These are phyloP conservation scores for Geococcyx californianus DNA, from an alignment of 2,113 vertebrate genomes.

Conservation along the genomic window DNA sequence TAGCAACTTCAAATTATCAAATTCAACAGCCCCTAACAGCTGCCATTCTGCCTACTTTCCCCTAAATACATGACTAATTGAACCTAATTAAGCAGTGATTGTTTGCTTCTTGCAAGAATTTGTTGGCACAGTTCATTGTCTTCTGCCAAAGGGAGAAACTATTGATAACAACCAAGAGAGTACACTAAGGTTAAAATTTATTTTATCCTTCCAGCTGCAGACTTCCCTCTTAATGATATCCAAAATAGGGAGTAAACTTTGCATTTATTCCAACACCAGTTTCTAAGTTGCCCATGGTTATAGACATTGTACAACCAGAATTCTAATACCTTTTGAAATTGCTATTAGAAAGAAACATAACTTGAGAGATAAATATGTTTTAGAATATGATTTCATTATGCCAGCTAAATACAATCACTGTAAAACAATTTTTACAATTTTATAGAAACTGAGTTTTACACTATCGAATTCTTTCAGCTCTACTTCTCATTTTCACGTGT, in stretches of 20 bases:
- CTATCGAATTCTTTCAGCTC: background rate
- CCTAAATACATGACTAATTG: background rate
- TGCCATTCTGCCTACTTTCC: background rate
- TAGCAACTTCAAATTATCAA: background rate
- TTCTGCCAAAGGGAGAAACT: background rate
- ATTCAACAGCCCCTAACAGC: background rate
- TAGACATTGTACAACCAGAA: background rate
- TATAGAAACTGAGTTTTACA: background rate
- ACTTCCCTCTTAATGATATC: background rate
- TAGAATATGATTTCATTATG: background rate
- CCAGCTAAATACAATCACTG: background rate
- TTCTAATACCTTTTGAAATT: background rate
- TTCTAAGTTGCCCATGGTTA: background rate
- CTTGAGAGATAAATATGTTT: background rate
- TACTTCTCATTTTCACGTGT: background rate
- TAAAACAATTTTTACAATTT: background rate
- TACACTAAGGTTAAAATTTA: background rate
- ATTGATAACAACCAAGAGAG: background rate
- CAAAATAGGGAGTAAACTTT: background rate
- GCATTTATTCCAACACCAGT: background rate
- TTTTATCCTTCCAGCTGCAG: background rate
- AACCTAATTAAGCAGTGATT: background rate
- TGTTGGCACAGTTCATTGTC: background rate
- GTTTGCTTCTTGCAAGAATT: background rate
- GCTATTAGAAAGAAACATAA: background rate